Percentiles rank a stretch among this genome's conserved stretches.
These are phyloP conservation scores for Ictidomys tridecemlineatus DNA, from an alignment of 2,113 vertebrate genomes.

Conservation along the genomic window DNA sequence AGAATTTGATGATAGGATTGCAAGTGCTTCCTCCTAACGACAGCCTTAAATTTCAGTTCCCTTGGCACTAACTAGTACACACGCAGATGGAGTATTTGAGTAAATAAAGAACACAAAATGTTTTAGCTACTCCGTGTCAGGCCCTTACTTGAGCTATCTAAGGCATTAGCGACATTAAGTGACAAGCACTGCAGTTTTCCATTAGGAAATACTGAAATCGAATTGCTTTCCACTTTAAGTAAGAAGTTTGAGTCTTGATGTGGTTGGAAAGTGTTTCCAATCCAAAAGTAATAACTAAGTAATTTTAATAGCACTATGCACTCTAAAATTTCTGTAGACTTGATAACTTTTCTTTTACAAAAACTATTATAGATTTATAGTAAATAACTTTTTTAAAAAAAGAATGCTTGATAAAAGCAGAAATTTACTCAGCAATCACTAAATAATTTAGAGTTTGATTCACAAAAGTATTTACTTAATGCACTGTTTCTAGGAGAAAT, in stretches of 20 bases:
- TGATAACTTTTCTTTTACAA: constrained; percentile 59
- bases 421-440: constrained; percentile 87
- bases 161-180: constrained; percentile 71
- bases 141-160: constrained; percentile 52
- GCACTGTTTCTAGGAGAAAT: constrained; percentile 82
- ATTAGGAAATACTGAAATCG: constrained; percentile 71
- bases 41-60: constrained; percentile 71
- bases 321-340: constrained; percentile 61
- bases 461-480: constrained; percentile 80
- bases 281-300: constrained; percentile 61
- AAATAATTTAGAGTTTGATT: constrained; percentile 86
- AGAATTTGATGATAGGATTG: constrained; percentile 65
- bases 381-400: constrained; percentile 56
- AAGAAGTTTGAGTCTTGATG: constrained; percentile 72
- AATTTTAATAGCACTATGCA: constrained; percentile 55
- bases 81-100: constrained; percentile 71
- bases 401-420: constrained; percentile 79
- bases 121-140: constrained; percentile 60
- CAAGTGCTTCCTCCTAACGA: constrained; percentile 67
- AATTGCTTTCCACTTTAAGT: constrained; percentile 76
- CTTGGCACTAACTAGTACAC: constrained; percentile 46
- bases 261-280: constrained; percentile 49
- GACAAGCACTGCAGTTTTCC: constrained; percentile 67
- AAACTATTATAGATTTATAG: constrained; percentile 51
- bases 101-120: constrained; percentile 65